These are phyloP conservation scores for Neoniphon sammara DNA, from an alignment of 2,797 vertebrate genomes.

Conservation along the genomic window DNA sequence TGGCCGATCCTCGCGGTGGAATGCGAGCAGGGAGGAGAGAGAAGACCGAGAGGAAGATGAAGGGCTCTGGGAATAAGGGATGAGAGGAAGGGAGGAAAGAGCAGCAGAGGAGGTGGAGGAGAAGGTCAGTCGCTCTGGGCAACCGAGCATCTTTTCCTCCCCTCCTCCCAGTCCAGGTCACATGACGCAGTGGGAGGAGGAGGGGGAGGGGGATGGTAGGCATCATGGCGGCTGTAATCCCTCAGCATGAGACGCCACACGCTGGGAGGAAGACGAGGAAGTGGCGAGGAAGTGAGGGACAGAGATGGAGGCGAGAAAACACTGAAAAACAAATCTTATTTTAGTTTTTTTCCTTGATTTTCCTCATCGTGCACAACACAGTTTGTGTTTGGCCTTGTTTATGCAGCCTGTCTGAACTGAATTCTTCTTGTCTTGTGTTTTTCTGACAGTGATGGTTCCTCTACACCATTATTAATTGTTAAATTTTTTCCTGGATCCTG, in stretches of 20 bases:
- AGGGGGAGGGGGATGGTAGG: slow-evolving; percentile 13
- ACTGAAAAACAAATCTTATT: no score
- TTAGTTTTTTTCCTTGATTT: no score
- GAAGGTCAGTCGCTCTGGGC: neutral
- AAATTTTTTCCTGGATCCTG: no score
- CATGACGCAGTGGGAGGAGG: slow-evolving; percentile 8
- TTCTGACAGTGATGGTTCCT: no score
- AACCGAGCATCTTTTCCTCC: slow-evolving; percentile 18
- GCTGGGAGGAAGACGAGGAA: slow-evolving; percentile 42
- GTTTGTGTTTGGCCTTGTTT: no score
- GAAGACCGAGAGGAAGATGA: neutral
- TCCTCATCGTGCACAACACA: no score
- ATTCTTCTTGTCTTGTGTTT: no score
- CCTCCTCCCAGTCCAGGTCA: slow-evolving; percentile 6
- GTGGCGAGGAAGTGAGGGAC: slow-evolving; percentile 1
- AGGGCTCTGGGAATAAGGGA: slow-evolving; percentile 1
- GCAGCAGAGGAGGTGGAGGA: slow-evolving; percentile 20
- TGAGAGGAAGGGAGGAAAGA: neutral
- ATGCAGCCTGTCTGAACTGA: no score
- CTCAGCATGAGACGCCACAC: slow-evolving; percentile 40
- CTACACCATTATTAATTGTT: no score
- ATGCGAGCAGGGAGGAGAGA: slow-evolving; percentile 21
- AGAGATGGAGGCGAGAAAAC: slow-evolving; percentile 2
- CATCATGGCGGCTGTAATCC: slow-evolving; percentile 49
- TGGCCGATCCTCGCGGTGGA: slow-evolving; percentile 41